These are phyloP conservation scores for Drosophila parthenogenetica DNA, from an alignment of 2,888 invertebrate genomes.

Conservation along the genomic window DNA sequence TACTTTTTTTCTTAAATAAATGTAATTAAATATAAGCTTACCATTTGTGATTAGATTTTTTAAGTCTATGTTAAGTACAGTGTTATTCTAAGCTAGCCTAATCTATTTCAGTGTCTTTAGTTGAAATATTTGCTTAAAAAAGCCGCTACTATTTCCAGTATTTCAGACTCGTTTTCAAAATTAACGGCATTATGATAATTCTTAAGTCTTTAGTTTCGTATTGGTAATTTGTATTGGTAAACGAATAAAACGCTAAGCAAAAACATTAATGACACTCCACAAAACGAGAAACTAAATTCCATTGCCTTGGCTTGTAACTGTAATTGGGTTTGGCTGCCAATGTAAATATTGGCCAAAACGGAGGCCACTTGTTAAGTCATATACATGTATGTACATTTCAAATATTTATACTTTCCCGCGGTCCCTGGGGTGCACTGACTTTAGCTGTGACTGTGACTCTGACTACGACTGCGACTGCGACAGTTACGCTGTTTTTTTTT, in stretches of 20 bases:
- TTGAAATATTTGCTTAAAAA: too few relatives aligned
- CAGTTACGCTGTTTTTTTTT: constrained; percentile 2
- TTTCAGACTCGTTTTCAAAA: too few relatives aligned
- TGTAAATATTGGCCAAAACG: constrained; percentile 18
- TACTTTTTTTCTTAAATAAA: too few relatives aligned
- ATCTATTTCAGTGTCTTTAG: too few relatives aligned
- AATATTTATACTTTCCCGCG: constrained; percentile 6
- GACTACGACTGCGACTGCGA: constrained; percentile 9
- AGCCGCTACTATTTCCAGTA: too few relatives aligned
- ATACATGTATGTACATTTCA: constrained; percentile 14
- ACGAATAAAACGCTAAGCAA: not conserved
- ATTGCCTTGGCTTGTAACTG: not conserved
- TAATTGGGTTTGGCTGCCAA: not conserved
- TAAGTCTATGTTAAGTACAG: too few relatives aligned
- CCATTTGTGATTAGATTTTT: too few relatives aligned
- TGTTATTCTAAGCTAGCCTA: too few relatives aligned
- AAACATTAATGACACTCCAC: not conserved
- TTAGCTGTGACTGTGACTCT: constrained; percentile 6
- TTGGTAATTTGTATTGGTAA: too few relatives aligned
- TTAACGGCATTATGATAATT: too few relatives aligned
- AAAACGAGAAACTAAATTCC: not conserved
- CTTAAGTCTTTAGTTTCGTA: too few relatives aligned
- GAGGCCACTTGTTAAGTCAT: constrained; percentile 20
- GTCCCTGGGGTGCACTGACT: constrained; percentile 9
- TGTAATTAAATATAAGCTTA: too few relatives aligned